These are phyloP conservation scores for Diachasma alloeum DNA, from an alignment of 1,140 invertebrate genomes.

Conservation along the genomic window DNA sequence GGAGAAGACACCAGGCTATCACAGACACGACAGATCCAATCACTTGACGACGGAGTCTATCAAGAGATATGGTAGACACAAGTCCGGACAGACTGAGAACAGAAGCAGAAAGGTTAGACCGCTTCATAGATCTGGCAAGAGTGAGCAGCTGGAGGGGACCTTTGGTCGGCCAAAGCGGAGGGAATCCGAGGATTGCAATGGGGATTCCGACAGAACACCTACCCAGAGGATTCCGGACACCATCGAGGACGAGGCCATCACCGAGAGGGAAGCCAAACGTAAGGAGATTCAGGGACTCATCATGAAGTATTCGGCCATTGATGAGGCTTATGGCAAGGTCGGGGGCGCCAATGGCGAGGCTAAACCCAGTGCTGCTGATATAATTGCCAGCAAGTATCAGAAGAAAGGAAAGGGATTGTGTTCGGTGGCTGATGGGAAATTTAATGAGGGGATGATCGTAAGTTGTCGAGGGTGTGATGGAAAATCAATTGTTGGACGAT, in stretches of 20 bases:
- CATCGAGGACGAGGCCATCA: conserved; percentile 66
- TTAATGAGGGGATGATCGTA: background rate
- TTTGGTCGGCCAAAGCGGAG: conserved; percentile 41
- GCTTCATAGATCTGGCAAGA: conserved; percentile 47
- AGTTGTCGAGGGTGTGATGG: background rate
- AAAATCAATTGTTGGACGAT: background rate
- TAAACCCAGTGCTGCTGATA: conserved; percentile 58
- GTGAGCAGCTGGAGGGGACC: conserved; percentile 55
- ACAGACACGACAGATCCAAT: background rate
- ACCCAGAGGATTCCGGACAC: conserved; percentile 63
- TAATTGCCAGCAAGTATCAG: conserved; percentile 63
- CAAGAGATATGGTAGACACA: conserved; percentile 51
- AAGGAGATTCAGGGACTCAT: conserved; percentile 84
- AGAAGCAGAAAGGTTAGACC: conserved; percentile 45
- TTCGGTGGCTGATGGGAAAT: background rate
- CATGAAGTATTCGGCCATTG: conserved; percentile 77
- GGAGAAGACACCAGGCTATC: background rate
- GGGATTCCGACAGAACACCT: conserved; percentile 56
- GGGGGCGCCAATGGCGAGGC: conserved; percentile 21
- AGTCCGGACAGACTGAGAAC: conserved; percentile 52
- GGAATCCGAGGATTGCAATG: conserved; percentile 25
- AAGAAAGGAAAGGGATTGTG: conserved; percentile 41
- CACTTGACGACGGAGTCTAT: conserved; percentile 37
- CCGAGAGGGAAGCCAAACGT: conserved; percentile 76
- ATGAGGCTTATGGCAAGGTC: conserved; percentile 65